Conservation (phyloP, 2,113 vertebrate species). For the Clarias gariepinus region DNA sequence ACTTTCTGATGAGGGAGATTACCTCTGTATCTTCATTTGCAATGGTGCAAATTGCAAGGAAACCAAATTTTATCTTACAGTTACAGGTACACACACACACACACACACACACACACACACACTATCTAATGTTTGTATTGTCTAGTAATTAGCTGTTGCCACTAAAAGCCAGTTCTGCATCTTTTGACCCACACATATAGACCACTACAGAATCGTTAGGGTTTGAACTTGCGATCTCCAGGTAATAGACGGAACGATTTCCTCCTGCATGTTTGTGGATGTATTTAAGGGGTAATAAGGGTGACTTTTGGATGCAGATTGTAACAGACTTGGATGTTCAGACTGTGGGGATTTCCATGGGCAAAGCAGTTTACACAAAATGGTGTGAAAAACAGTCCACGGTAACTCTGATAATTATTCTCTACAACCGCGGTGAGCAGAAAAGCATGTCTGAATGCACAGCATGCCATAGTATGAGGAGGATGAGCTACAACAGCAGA, state of each 20-base stretch:
- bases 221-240: too few relatives aligned
- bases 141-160: too few relatives aligned
- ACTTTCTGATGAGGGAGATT: slow-evolving; percentile 3
- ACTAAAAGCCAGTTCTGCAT: too few relatives aligned
- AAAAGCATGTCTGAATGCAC: background rate
- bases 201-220: too few relatives aligned
- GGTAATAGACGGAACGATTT: too few relatives aligned
- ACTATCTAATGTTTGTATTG: background rate
- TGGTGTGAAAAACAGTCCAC: background rate
- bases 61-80: background rate
- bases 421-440: background rate
- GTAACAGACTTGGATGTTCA: too few relatives aligned
- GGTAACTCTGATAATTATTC: background rate
- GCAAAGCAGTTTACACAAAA: background rate
- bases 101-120: background rate
- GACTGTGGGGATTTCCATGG: too few relatives aligned
- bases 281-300: too few relatives aligned
- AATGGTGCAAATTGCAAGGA: fast-evolving
- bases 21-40: background rate
- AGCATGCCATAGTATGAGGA: background rate
- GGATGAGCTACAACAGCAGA: background rate
- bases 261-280: too few relatives aligned
- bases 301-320: too few relatives aligned
- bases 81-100: slow-evolving; percentile 42
- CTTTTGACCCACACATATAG: too few relatives aligned